Evolutionary conservation across 1,140 invertebrate species (phyloP).

Genomic region (Drosophila ambigua): DNA sequence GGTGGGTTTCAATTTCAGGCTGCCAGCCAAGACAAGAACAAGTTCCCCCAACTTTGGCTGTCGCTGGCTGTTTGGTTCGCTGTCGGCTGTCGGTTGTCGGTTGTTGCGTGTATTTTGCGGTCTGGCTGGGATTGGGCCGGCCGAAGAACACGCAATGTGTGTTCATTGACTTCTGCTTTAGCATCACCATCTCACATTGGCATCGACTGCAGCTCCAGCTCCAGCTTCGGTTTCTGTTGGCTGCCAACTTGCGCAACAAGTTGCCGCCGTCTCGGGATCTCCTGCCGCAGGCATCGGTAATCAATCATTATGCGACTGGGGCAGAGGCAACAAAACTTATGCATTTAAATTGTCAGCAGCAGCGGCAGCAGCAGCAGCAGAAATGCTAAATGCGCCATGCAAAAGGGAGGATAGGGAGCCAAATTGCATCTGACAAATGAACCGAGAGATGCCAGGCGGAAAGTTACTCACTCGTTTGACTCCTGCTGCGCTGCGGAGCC

Average conservation of each 20-base stretch:
- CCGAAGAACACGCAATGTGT: slow-evolving; percentile 76
- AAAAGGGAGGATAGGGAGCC: slow-evolving; percentile 13
- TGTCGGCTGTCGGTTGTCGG: slow-evolving; percentile 19
- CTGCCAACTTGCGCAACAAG: slow-evolving; percentile 72
- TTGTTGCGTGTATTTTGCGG: slow-evolving; percentile 60
- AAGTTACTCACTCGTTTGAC: slow-evolving; percentile 77
- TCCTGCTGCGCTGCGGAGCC: slow-evolving; percentile 57
- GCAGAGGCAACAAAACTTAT: slow-evolving; percentile 62
- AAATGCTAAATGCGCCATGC: background rate
- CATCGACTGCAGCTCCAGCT: background rate
- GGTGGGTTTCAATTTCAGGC: slow-evolving; percentile 66
- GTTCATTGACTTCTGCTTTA: slow-evolving; percentile 73
- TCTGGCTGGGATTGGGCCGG: slow-evolving; percentile 23
- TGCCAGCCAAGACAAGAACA: slow-evolving; percentile 49
- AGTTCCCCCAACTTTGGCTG: slow-evolving; percentile 37
- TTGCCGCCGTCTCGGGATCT: slow-evolving; percentile 48
- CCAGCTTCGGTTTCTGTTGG: slow-evolving; percentile 12
- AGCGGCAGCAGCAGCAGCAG: background rate
- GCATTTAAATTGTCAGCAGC: slow-evolving; percentile 78
- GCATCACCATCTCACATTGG: slow-evolving; percentile 1
- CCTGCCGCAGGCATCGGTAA: slow-evolving; percentile 41
- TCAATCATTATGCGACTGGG: slow-evolving; percentile 67
- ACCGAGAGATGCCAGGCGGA: slow-evolving; percentile 25
- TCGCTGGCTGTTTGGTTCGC: slow-evolving; percentile 24
- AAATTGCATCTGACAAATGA: slow-evolving; percentile 76